Percentiles rank a stretch among this genome's conserved stretches.
These are phyloP conservation scores for Echeneis naucrates DNA, from an alignment of 2,797 vertebrate species.

Conservation along the genomic window DNA sequence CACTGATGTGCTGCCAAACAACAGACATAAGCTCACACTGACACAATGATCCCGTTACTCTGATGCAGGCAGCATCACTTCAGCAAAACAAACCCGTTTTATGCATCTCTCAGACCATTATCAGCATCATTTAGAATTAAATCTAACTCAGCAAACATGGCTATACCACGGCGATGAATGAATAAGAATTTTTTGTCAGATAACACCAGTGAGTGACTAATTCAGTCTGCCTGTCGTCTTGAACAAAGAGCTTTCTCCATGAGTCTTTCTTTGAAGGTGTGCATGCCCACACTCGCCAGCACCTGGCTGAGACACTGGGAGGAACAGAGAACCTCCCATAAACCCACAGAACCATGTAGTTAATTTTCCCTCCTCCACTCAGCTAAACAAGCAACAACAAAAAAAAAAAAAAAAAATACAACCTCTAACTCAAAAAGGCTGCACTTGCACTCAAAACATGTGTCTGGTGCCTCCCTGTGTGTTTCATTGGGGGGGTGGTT, in stretches of 20 bases:
- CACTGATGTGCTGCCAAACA: constrained; percentile 46
- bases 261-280: constrained; percentile 22
- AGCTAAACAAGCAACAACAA: constrained; percentile 25
- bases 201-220: neutral
- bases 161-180: neutral
- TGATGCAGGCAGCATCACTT: constrained; percentile 4
- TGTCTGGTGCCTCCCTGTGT: constrained; percentile 27
- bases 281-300: constrained; percentile 54
- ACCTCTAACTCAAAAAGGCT: constrained; percentile 7
- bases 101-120: neutral
- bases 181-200: neutral
- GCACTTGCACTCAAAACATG: constrained; percentile 39
- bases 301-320: constrained; percentile 38
- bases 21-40: constrained; percentile 20
- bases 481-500: constrained; percentile 1
- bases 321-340: constrained; percentile 42
- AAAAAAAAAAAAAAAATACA: no score
- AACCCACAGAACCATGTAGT: constrained; percentile 52
- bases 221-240: neutral
- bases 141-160: neutral
- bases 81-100: neutral
- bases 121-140: neutral
- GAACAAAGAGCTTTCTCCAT: constrained; percentile 23
- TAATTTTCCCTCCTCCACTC: constrained; percentile 40
- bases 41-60: constrained; percentile 34